Conservation (phyloP, 2,888 invertebrate species). For the Allygus modestus region DNA sequence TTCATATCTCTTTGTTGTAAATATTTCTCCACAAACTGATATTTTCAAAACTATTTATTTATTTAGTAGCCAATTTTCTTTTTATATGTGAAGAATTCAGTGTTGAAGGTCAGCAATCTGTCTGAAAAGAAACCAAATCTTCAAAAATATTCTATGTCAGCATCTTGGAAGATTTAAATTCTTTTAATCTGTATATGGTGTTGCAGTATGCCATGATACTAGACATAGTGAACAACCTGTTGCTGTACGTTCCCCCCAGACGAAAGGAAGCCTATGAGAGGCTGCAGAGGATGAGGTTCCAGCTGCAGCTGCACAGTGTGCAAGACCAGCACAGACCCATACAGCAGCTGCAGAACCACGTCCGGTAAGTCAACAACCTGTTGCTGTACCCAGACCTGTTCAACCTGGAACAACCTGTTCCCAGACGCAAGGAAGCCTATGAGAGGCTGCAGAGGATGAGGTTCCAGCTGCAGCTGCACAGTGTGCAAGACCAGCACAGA, state of each 20-base stretch:
- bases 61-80: no score
- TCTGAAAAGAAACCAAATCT: no score
- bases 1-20: no score
- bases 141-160: no score
- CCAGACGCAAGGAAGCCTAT: slow-evolving; percentile 93
- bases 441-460: slow-evolving; percentile 95
- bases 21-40: no score
- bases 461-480: slow-evolving; percentile 94
- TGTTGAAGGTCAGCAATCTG: no score
- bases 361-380: slow-evolving; percentile 92
- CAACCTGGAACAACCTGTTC: no score
- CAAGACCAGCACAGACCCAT: slow-evolving; percentile 96
- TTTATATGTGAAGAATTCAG: no score
- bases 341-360: slow-evolving; percentile 91
- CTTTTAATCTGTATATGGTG: no score
- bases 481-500: slow-evolving; percentile 93
- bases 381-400: slow-evolving; percentile 97
- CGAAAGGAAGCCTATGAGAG: slow-evolving; percentile 93
- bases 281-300: slow-evolving; percentile 95
- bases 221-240: slow-evolving; percentile 97
- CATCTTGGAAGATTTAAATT: no score
- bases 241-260: slow-evolving; percentile 97
- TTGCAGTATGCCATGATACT: slow-evolving; percentile 95
- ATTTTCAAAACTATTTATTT: no score
- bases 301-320: slow-evolving; percentile 92